Percentiles rank a stretch among this genome's conserved stretches.
These are phyloP conservation scores for Cosmia pyralina DNA, from an alignment of 2,888 invertebrate species.

Conservation along the genomic window DNA sequence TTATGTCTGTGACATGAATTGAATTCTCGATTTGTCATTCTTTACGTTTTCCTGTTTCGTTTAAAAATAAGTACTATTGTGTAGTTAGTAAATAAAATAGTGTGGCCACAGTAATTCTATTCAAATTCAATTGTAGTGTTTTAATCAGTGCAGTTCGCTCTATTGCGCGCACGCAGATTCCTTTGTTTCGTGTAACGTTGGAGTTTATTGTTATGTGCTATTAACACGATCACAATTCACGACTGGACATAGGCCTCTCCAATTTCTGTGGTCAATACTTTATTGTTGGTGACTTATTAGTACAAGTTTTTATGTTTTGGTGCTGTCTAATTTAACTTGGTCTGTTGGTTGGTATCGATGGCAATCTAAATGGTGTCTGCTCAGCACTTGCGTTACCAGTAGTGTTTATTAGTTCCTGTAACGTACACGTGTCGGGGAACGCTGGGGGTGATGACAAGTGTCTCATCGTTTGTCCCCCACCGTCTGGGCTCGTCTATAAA, in stretches of 20 bases:
- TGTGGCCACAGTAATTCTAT: slow-evolving; percentile 20
- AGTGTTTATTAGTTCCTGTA: not conserved
- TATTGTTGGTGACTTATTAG: not conserved
- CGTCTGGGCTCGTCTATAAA: not conserved
- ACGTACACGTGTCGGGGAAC: not conserved
- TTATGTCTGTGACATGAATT: slow-evolving; percentile 21
- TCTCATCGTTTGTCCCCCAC: not conserved
- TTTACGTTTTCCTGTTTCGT: not conserved
- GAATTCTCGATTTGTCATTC: not conserved
- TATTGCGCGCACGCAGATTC: slow-evolving; percentile 48
- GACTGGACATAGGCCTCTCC: not conserved
- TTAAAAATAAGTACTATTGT: not conserved
- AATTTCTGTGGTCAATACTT: not conserved
- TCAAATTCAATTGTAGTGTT: slow-evolving; percentile 30
- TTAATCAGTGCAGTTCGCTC: slow-evolving; percentile 12
- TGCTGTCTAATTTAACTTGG: not conserved
- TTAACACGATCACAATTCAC: slow-evolving; percentile 24
- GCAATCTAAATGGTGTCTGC: not conserved
- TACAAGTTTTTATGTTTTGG: not conserved
- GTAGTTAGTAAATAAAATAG: not conserved
- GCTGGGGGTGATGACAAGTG: not conserved
- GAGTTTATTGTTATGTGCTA: slow-evolving; percentile 26
- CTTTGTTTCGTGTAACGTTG: slow-evolving; percentile 37
- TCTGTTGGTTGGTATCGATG: not conserved
- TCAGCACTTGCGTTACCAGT: not conserved